phyloP scores from a whole-genome alignment of 2,888 invertebrate species.

The Elaeidobius kamerunicus region DNA sequence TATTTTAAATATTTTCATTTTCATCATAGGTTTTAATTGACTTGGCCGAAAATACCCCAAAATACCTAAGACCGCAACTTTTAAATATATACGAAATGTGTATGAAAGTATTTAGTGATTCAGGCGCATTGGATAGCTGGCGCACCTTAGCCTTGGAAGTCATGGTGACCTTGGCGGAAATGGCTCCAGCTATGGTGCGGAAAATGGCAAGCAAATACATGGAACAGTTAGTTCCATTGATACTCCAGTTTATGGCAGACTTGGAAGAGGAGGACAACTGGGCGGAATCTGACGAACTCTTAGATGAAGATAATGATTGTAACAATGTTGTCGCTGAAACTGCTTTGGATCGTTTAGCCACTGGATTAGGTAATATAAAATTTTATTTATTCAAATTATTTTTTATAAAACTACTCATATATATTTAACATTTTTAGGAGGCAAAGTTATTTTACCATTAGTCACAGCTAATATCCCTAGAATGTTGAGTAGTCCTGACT shows the following conservation, averaged over 20 bases:
- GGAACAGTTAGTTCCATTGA: conserved; percentile 73
- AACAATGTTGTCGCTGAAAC: conserved; percentile 96
- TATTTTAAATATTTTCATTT: neutral
- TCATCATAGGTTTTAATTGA: conserved; percentile 72
- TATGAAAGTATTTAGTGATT: conserved; percentile 75
- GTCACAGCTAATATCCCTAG: conserved; percentile 77
- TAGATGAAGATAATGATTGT: conserved; percentile 92
- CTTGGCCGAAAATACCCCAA: conserved; percentile 89
- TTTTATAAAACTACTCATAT: too few relatives aligned
- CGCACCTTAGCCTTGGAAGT: conserved; percentile 90
- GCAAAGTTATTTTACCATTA: conserved; percentile 82
- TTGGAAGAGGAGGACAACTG: conserved; percentile 90
- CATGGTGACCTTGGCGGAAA: conserved; percentile 76
- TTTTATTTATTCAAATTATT: conserved; percentile 1
- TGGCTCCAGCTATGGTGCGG: conserved; percentile 94
- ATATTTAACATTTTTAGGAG: conserved; percentile 34
- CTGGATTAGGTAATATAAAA: conserved; percentile 75
- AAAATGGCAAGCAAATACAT: conserved; percentile 87
- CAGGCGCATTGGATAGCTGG: conserved; percentile 76
- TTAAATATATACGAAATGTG: conserved; percentile 84
- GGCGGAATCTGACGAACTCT: conserved; percentile 80
- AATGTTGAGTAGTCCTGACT: conserved; percentile 81
- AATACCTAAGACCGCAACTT: conserved; percentile 85
- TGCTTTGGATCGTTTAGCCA: conserved; percentile 94
- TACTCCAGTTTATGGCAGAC: conserved; percentile 93